Evolutionary conservation across 2,797 vertebrate genomes (phyloP).

Genomic region (Crenuchus spilurus): DNA sequence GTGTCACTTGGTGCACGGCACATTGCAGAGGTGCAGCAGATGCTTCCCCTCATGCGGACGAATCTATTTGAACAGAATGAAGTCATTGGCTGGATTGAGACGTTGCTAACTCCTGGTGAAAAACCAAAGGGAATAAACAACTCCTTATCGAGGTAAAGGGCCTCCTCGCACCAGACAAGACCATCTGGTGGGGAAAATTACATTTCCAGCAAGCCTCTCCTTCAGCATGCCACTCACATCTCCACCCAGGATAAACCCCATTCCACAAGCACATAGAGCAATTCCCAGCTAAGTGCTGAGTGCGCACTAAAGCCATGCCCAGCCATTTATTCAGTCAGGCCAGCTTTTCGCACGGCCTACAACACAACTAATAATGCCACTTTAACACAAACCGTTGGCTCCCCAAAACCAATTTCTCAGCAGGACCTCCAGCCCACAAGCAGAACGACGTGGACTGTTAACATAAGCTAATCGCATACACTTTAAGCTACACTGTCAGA

Average conservation of each 20-base stretch:
- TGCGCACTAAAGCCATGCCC: constrained; percentile 27
- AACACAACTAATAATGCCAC: constrained; percentile 23
- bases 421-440: constrained; percentile 8
- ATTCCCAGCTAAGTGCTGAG: constrained; percentile 47
- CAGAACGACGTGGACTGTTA: neutral
- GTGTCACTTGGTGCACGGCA: constrained; percentile 1
- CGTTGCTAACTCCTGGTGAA: constrained; percentile 41
- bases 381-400: constrained; percentile 11
- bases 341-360: constrained; percentile 34
- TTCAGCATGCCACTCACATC: constrained; percentile 51
- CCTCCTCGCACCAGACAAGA: constrained; percentile 57
- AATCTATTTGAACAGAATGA: constrained; percentile 30
- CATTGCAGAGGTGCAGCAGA: constrained; percentile 1
- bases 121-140: constrained; percentile 50
- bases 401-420: constrained; percentile 39
- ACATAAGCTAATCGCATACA: neutral
- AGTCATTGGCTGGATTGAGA: constrained; percentile 53
- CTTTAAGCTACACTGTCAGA: neutral
- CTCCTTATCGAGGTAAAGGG: constrained; percentile 39
- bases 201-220: constrained; percentile 49
- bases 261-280: constrained; percentile 21
- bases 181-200: constrained; percentile 59
- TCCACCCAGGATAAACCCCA: constrained; percentile 43
- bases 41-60: neutral
- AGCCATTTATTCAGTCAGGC: constrained; percentile 34